Conservation (phyloP, 2,113 vertebrate genomes). For the Cathartes aura region DNA sequence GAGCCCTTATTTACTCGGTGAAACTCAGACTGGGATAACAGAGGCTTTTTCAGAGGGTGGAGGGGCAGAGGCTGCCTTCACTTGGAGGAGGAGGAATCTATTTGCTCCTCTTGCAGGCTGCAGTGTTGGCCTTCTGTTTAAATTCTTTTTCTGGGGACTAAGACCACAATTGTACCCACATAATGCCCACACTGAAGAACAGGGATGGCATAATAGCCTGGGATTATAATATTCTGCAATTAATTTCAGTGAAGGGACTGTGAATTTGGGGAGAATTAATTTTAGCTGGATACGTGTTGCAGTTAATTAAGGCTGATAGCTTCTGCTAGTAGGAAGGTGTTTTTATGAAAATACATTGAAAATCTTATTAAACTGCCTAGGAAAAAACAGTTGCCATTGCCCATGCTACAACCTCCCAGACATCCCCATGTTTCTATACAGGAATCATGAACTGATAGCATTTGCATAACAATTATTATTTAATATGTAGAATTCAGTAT, state of each 20-base stretch:
- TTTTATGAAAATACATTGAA: conserved; percentile 19
- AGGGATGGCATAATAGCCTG: not conserved
- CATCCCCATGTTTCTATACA: not conserved
- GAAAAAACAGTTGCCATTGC: not conserved
- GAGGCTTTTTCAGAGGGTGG: not conserved
- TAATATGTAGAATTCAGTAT: not conserved
- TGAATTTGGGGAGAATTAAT: conserved; percentile 21
- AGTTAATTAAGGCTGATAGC: conserved; percentile 30
- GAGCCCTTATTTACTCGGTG: not conserved
- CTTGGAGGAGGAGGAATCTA: not conserved
- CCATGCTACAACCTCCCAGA: not conserved
- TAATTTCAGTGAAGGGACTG: not conserved
- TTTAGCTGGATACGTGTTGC: not conserved
- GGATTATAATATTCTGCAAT: not conserved
- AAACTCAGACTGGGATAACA: not conserved
- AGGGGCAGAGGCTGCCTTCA: not conserved
- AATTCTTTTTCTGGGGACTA: not conserved
- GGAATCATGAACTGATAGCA: not conserved
- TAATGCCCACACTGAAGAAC: not conserved
- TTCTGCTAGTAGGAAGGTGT: not conserved
- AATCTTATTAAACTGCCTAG: conserved; percentile 14
- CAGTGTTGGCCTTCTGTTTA: not conserved
- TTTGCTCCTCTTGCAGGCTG: not conserved
- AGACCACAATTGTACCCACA: not conserved
- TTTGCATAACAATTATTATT: conserved; percentile 17